A percentile compares a stretch with the other conserved stretches of the same genome.
These are phyloP conservation scores for Vesta saturnalis DNA, from an alignment of 2,888 invertebrate species.

Conservation along the genomic window DNA sequence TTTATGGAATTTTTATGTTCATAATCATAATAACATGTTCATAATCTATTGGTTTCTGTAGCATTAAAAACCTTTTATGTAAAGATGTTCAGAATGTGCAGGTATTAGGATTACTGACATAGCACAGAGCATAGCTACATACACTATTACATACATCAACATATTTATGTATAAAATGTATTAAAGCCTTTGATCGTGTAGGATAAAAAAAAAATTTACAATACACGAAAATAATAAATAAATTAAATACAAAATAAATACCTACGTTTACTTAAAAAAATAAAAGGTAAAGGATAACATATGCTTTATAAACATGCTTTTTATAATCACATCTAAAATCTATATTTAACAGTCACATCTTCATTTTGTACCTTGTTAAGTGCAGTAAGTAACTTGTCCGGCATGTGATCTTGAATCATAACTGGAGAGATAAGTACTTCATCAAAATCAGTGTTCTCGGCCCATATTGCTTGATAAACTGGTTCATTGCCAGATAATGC, in stretches of 20 bases:
- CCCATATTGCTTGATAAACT: conserved; percentile 89
- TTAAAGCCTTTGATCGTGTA: no score
- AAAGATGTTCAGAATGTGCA: no score
- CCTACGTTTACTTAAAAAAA: not conserved
- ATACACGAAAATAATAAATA: not conserved
- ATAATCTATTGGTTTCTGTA: no score
- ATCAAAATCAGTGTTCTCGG: conserved; percentile 84
- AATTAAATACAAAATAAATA: not conserved
- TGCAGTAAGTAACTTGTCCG: conserved; percentile 84
- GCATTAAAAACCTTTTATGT: no score
- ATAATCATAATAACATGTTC: no score
- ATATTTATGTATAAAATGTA: no score
- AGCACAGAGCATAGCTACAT: no score
- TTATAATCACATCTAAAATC: not conserved
- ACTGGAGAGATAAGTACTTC: conserved; percentile 89
- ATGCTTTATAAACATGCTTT: not conserved
- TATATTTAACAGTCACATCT: not conserved
- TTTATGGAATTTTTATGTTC: no score
- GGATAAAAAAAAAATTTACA: conserved; percentile 1
- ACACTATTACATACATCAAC: no score
- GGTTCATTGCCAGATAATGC: conserved; percentile 77
- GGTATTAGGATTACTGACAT: no score
- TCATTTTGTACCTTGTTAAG: conserved; percentile 77
- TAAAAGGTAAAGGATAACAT: conserved; percentile 15
- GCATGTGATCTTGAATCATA: conserved; percentile 93